Conservation (phyloP, 2,797 vertebrate genomes). For the Kryptopterus vitreolus region DNA sequence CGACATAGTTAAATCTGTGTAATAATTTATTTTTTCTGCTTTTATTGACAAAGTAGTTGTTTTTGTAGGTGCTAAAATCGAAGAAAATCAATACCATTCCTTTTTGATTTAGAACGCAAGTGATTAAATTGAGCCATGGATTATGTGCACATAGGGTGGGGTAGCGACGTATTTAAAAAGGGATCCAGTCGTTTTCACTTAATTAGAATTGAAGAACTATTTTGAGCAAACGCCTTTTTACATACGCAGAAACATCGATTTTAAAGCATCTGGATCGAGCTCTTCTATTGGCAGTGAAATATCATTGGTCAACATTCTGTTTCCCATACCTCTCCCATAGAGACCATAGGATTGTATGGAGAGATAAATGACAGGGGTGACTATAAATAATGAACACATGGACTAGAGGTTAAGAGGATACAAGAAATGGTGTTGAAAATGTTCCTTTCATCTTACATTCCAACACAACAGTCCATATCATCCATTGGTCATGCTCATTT, state of each 20-base stretch:
- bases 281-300: not conserved
- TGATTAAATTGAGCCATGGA: too few species aligned
- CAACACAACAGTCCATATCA: slow-evolving; percentile 22
- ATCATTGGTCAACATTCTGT: too few species aligned
- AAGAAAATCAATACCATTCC: too few species aligned
- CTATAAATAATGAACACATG: slow-evolving; percentile 1
- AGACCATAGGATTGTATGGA: not conserved
- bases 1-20: not conserved
- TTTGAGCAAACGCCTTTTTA: not conserved
- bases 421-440: slow-evolving; percentile 14
- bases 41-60: not conserved
- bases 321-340: not conserved
- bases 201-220: too few species aligned
- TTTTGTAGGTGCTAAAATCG: not conserved
- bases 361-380: not conserved
- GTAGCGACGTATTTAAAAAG: too few species aligned
- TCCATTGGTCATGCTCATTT: slow-evolving; percentile 34
- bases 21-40: not conserved
- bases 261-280: not conserved
- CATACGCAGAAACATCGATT: not conserved
- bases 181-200: too few species aligned
- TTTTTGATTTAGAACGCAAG: too few species aligned
- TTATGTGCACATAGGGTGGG: too few species aligned
- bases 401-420: slow-evolving; percentile 22
- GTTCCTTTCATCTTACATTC: slow-evolving; percentile 35